These are phyloP conservation scores for Meta bourneti DNA, from an alignment of 2,888 invertebrate species.

Conservation along the genomic window DNA sequence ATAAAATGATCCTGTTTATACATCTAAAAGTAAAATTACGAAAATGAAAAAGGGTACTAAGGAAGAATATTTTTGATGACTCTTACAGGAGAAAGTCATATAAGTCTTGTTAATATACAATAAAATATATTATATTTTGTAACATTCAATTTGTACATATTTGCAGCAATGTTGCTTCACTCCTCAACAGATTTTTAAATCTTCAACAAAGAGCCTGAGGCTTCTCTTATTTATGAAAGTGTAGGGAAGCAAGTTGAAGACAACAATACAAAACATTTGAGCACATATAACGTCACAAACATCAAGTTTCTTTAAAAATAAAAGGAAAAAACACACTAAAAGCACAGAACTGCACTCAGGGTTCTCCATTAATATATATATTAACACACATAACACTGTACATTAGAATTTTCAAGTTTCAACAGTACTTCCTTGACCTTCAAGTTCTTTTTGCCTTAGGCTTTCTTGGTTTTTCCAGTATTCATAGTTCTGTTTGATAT, in stretches of 20 bases:
- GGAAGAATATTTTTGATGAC: not conserved
- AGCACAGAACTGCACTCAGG: not conserved
- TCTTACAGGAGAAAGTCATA: not conserved
- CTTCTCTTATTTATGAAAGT: conserved; percentile 21
- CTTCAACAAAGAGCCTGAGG: not conserved
- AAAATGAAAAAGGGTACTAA: not conserved
- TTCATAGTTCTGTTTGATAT: conserved; percentile 91
- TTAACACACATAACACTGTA: conserved; percentile 7
- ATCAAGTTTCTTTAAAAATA: conserved; percentile 17
- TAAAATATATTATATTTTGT: not conserved
- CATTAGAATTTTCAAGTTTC: conserved; percentile 33
- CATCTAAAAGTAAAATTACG: not conserved
- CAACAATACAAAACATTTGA: conserved; percentile 60
- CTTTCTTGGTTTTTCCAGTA: conserved; percentile 90
- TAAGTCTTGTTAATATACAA: not conserved
- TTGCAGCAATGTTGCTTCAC: not conserved
- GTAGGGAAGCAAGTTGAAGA: conserved; percentile 16
- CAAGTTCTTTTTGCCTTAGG: conserved; percentile 38
- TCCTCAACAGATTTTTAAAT: not conserved
- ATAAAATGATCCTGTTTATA: not conserved
- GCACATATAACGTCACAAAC: conserved; percentile 44
- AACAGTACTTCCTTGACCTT: conserved; percentile 16
- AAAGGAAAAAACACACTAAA: conserved; percentile 49
- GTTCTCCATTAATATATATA: conserved; percentile 3
- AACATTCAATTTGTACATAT: not conserved